Evolutionary conservation across 2,797 vertebrate genomes (phyloP).

Genomic region (Odontamblyopus lacepedii): DNA sequence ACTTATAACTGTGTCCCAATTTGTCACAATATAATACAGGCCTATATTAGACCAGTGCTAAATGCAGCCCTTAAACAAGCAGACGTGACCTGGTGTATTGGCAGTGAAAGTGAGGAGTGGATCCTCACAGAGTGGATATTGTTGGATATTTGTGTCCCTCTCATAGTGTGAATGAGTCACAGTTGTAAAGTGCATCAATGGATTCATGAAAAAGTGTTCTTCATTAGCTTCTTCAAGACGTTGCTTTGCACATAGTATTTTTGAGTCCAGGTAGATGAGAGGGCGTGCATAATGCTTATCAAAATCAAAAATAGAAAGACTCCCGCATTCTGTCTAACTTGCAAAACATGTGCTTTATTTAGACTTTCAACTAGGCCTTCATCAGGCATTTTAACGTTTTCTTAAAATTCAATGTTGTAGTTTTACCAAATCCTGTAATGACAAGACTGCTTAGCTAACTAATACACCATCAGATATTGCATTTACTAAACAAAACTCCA

Average conservation of each 20-base stretch:
- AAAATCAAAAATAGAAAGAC: too few relatives aligned
- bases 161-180: slow-evolving; percentile 21
- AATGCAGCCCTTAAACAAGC: slow-evolving; percentile 2
- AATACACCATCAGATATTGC: neutral
- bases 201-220: slow-evolving; percentile 17
- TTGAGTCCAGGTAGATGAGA: too few relatives aligned
- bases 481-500: neutral
- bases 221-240: neutral
- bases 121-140: slow-evolving; percentile 5
- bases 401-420: neutral
- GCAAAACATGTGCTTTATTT: too few relatives aligned
- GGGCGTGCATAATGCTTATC: too few relatives aligned
- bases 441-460: neutral
- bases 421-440: neutral
- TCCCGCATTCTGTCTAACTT: too few relatives aligned
- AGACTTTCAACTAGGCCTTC: too few relatives aligned
- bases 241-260: too few relatives aligned
- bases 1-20: neutral
- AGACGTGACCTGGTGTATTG: slow-evolving; percentile 5
- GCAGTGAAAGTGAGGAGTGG: neutral
- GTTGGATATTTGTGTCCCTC: slow-evolving; percentile 13
- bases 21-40: slow-evolving; percentile 9
- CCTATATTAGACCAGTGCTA: neutral
- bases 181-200: slow-evolving; percentile 22
- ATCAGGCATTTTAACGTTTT: neutral